Conservation (phyloP, 2,797 vertebrate species). For the Anas georgica region DNA sequence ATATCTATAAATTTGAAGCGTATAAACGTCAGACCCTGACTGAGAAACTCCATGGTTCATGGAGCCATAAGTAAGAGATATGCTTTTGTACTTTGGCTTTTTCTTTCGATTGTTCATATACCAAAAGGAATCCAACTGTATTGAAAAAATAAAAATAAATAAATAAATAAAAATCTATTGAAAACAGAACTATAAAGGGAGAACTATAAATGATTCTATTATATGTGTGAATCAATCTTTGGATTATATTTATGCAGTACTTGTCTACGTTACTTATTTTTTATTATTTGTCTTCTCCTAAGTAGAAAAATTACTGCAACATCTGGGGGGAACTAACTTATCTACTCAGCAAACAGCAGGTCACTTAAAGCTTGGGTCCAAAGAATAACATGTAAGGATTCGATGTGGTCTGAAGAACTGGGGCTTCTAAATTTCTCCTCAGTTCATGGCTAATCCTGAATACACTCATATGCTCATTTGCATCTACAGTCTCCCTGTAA, state of each 20-base stretch:
- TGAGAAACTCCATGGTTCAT: constrained; percentile 34
- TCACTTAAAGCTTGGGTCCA: background rate
- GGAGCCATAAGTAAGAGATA: constrained; percentile 26
- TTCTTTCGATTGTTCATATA: constrained; percentile 8
- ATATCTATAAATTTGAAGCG: background rate
- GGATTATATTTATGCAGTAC: background rate
- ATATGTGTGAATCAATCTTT: background rate
- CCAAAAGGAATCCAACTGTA: background rate
- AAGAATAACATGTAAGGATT: background rate
- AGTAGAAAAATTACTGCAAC: background rate
- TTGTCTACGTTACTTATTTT: background rate
- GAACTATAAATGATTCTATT: background rate
- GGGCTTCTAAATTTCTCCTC: background rate
- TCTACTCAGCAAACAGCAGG: background rate
- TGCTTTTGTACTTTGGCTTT: constrained; percentile 29
- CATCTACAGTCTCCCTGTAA: background rate
- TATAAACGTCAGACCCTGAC: constrained; percentile 8
- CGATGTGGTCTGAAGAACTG: background rate
- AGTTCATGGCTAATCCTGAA: background rate
- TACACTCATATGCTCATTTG: background rate
- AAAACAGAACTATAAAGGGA: constrained; percentile 20
- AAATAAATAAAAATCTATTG: background rate
- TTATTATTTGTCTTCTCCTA: background rate
- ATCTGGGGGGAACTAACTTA: background rate
- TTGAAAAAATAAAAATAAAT: background rate